A percentile compares a stretch with the other conserved stretches of the same genome.
Conservation (phyloP, 2,797 vertebrate genomes). For the Mormyrus proboscirostris region DNA sequence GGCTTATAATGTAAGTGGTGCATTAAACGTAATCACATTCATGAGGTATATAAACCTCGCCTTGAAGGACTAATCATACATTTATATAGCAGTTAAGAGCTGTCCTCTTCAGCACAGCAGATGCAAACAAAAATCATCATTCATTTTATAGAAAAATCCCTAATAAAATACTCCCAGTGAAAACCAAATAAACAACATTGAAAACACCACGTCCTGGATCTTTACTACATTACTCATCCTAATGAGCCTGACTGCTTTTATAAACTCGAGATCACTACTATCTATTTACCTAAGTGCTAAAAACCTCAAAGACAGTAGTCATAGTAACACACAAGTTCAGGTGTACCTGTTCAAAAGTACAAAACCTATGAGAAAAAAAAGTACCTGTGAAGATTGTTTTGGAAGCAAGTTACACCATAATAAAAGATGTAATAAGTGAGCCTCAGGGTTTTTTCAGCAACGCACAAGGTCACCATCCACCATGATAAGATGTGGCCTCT, state of each 20-base stretch:
- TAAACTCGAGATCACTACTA: not conserved
- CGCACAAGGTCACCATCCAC: not conserved
- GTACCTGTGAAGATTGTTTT: not conserved
- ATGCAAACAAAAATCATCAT: not conserved
- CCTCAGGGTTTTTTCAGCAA: not conserved
- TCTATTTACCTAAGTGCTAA: not conserved
- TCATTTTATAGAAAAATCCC: not conserved
- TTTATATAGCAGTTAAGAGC: not conserved
- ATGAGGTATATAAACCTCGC: not conserved
- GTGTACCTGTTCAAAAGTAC: not conserved
- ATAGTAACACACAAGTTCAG: not conserved
- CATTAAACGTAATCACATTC: not conserved
- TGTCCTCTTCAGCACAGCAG: not conserved
- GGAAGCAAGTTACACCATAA: not conserved
- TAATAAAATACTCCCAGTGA: not conserved
- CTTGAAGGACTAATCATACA: not conserved
- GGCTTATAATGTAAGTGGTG: not conserved
- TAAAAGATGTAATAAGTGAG: not conserved
- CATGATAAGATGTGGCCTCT: not conserved
- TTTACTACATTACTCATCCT: not conserved
- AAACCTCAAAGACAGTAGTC: not conserved
- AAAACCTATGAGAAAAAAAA: not conserved
- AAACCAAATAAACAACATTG: not conserved
- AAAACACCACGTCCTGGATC: not conserved
- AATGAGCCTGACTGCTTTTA: not conserved